Base-by-base conservation (phyloP, 2,888 invertebrate genomes). In the Periphyllus acericola region DNA sequence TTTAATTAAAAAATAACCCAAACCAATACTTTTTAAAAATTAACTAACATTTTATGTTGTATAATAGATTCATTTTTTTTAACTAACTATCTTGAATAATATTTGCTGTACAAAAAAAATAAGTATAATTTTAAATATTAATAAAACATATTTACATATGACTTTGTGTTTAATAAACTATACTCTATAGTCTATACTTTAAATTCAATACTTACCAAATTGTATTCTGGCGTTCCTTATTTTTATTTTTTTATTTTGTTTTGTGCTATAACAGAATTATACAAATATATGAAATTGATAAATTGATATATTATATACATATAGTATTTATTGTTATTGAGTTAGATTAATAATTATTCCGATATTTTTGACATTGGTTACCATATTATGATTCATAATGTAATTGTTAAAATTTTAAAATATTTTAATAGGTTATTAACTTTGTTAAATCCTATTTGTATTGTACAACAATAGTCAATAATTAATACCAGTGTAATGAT, bases 1-100 rank as follows among this genome's bases (percentile, higher is more conserved):
- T 80, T 80, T 66, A 52, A 79, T 72, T 85, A 29, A 40, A 75
- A 52, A 84, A 79, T 55, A 79, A 79, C 36, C 55, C 6, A 71
- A 86, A 71, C 52, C 52, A 79, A 86, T 71, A 71, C 11, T 85
- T 52, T 71, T 79, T 75, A 66, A 85, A 34, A 55, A 55, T 52
- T 68, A 79, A 83, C 83, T 79, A 86, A 86, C 66, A 40, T 72
- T 86, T 83, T 74, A 46, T 55, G 4, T 74, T 74, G 32, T 74
- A 11, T 82, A 14, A 32, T 83, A 75, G 36, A 78, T 25, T 52
- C n/a, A n/a, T 66, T 84, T 29, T 68, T 83, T 83, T 34, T 36
- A 75, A 83, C 75, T 40, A 75, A 83, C 74, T 66, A 83, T 83
- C 25, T 83, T 83, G 29, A 74, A 76, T 84, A 76, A 84, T 21